Evolutionary conservation across 2,888 invertebrate species (phyloP), one percentile per base, ranked within the genome.

Genomic region (Drosophila helvetica): DNA sequence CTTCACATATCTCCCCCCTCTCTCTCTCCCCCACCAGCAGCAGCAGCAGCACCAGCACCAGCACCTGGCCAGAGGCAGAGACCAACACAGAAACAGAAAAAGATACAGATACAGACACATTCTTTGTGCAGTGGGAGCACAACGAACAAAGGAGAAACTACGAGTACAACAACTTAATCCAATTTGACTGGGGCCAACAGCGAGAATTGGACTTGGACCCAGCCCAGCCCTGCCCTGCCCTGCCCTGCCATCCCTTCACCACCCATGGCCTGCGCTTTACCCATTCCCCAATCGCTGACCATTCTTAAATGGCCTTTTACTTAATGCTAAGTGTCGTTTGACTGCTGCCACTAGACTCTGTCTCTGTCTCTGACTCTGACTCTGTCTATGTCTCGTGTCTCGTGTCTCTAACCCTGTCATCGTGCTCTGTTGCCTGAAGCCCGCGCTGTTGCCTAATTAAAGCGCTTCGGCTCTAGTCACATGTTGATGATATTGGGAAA

Each of bases 271-370:
- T n/a, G 38, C n/a, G 38, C 38, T 7, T 38, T n/a, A 6, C 38
- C 38, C 38, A 15, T 38, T 15, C 8, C 53, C 25, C 15, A 25
- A 33, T 19, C 48, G 27, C 18, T 63, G 65, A 18, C 50, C 64
- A 55, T 64, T 77, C 86, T 80, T 78, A 82, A 83, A 82, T 86
- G 86, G 74, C 83, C 66, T 78, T 83, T 82, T 80, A 78, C 77
- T 80, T 80, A 82, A 86, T 75, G 73, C 80, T 70, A 80, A 78
- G 70, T 77, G 83, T 73, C 78, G 75, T 51, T 83, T 73, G 76
- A 66, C 52, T 53, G 52, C 47, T 53, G 12, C 25, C 52, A 22
- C 30, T n/a, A n/a, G 12, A 15, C 1, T 33, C 33, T 33, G 33
- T 4, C 9, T 30, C 27, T 33, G 22, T 3, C 25, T 25, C 25